phyloP scores from a whole-genome alignment of 2,888 invertebrate genomes.

The Resseliella maxima region DNA sequence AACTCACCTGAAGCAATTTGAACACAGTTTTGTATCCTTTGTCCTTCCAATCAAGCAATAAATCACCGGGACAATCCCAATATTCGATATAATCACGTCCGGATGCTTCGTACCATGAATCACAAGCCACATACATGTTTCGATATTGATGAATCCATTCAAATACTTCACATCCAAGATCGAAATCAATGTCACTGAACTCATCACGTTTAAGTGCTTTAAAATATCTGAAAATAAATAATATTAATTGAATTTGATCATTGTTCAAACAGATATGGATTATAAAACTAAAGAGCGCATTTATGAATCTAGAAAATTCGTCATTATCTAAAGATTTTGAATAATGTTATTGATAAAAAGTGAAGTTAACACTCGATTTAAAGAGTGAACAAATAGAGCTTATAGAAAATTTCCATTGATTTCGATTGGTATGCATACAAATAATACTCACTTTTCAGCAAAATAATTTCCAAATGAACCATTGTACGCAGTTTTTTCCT shows the following conservation, averaged over 20 bases:
- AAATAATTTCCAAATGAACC: slow-evolving; percentile 65
- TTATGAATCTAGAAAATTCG: no score
- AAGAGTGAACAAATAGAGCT: no score
- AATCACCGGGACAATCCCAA: slow-evolving; percentile 77
- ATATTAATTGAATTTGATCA: not conserved
- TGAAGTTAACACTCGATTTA: not conserved
- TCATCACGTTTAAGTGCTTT: slow-evolving; percentile 61
- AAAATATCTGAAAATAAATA: slow-evolving; percentile 59
- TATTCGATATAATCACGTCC: slow-evolving; percentile 73
- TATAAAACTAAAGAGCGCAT: not conserved
- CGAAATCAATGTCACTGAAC: slow-evolving; percentile 64
- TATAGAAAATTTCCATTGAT: not conserved
- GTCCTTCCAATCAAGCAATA: slow-evolving; percentile 79
- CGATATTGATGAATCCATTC: slow-evolving; percentile 72
- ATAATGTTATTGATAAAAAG: no score
- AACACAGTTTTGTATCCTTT: slow-evolving; percentile 77
- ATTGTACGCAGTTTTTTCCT: slow-evolving; percentile 63
- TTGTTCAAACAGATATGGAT: not conserved
- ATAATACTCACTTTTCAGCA: slow-evolving; percentile 62
- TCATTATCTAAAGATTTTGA: no score
- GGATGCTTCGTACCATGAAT: slow-evolving; percentile 76
- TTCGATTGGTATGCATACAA: not conserved
- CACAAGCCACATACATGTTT: slow-evolving; percentile 71
- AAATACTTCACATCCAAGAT: slow-evolving; percentile 65
- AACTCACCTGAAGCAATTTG: slow-evolving; percentile 75